Percentiles rank a stretch among this genome's conserved stretches.
phyloP scores from a whole-genome alignment of 2,888 invertebrate genomes.

The Imbricaverruca yamaguchii region DNA sequence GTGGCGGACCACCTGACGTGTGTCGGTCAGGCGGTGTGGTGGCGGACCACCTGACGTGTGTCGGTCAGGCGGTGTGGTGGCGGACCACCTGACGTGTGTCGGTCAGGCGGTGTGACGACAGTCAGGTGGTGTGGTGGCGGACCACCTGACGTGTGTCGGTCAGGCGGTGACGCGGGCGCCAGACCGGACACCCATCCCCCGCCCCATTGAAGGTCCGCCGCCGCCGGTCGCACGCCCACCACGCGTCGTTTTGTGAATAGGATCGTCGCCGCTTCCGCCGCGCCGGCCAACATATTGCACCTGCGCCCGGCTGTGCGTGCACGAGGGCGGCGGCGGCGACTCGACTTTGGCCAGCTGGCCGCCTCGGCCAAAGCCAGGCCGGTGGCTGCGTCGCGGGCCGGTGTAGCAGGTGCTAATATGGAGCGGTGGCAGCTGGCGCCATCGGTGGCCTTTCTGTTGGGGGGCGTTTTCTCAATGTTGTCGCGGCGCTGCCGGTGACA shows the following conservation, averaged over 20 bases:
- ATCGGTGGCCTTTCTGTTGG: neutral
- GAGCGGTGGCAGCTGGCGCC: neutral
- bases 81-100: too few relatives aligned
- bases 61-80: too few relatives aligned
- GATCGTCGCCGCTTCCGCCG: neutral
- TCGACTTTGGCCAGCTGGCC: neutral
- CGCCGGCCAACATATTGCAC: conserved; percentile 19
- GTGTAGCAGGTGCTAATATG: conserved; percentile 13
- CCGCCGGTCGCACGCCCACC: neutral
- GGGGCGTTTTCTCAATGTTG: conserved; percentile 9
- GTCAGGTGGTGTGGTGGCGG: too few relatives aligned
- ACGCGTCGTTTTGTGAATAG: conserved; percentile 6
- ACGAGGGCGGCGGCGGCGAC: neutral
- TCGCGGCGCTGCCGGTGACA: neutral
- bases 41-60: too few relatives aligned
- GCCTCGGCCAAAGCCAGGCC: neutral
- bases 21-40: too few relatives aligned
- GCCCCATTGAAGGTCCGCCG: neutral
- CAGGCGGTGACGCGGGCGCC: too few relatives aligned
- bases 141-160: too few relatives aligned
- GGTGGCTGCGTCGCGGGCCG: neutral
- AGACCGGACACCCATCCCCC: too few relatives aligned
- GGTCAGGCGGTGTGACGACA: too few relatives aligned
- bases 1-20: too few relatives aligned
- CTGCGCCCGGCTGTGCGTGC: neutral